Evolutionary conservation across 1,140 invertebrate genomes (phyloP), one percentile per base, ranked within the genome.

Genomic region (Dreissena rostriformis): DNA sequence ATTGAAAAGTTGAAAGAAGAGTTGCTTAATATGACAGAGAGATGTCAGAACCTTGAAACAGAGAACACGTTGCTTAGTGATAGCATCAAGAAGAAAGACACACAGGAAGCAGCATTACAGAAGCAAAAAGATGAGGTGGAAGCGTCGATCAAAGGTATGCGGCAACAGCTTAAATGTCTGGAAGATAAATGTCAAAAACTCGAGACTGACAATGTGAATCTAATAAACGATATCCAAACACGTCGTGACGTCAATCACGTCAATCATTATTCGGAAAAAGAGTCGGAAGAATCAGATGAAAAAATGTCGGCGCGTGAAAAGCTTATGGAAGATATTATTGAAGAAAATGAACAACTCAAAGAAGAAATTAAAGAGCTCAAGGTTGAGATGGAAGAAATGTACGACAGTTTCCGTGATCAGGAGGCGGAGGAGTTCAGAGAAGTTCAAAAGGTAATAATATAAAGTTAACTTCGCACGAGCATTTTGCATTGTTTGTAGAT

Each of bases 331-430:
- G 97, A 97, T 86, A 94, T 99, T 1, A 97, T 98, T 96, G 97
- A 99, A 90, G 98, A 99, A 93, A 99, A 99, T 94, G 97, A 98
- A 91, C 96, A 97, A 68, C 96, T 99, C 94, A 98, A 98, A 90
- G 97, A 97, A 87, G 98, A 99, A 92, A 96, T 99, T 24, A 94
- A 96, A 71, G 97, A 98, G 89, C 94, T 99, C 89, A 97, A 98
- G 91, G 97, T 98, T 79, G 98, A 99, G 94, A 98, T 99, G 93
- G 98, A 99, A 91, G 98, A 99, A 94, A 97, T 99, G 96, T 98
- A 99, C 92, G 98, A 99, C 92, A 98, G 97, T 92, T 99, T 99
- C 93, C 96, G 96, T 95, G 92, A 99, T 92, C 98, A 99, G 89
- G 98, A 99, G 94, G 97, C 97, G 19, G 97, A 99, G 88, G 98